A percentile compares a stretch with the other conserved stretches of the same genome.
Evolutionary conservation across 2,113 vertebrate species (phyloP).

Genomic region (Epinephelus lanceolatus): DNA sequence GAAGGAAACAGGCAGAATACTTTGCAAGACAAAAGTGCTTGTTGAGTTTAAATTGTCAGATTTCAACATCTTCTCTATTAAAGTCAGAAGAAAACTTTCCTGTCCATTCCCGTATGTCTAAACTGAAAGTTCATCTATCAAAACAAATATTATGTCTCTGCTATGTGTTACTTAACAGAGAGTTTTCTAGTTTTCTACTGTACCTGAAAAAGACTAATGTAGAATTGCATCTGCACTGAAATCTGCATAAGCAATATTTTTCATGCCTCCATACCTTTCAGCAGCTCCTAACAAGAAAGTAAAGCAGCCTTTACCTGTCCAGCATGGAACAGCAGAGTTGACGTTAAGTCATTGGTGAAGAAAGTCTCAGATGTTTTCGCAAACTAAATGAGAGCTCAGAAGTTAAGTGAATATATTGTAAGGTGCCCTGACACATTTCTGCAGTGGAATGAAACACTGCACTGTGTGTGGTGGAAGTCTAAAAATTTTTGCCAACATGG

Average conservation of each 20-base stretch:
- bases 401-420: not conserved
- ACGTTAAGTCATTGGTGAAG: not conserved
- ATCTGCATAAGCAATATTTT: not conserved
- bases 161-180: not conserved
- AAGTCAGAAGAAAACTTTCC: slow-evolving; percentile 17
- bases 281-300: not conserved
- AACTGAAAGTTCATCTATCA: slow-evolving; percentile 9
- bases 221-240: not conserved
- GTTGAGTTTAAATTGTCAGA: slow-evolving; percentile 38
- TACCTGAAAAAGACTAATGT: not conserved
- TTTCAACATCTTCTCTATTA: not conserved
- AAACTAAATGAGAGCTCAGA: not conserved
- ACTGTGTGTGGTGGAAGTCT: too few species aligned
- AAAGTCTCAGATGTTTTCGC: not conserved
- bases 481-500: not conserved
- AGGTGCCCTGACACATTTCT: not conserved
- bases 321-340: not conserved
- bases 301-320: not conserved
- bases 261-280: not conserved
- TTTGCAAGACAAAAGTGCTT: slow-evolving; percentile 36
- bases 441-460: too few species aligned
- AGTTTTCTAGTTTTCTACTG: not conserved
- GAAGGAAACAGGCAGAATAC: slow-evolving; percentile 22
- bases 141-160: not conserved
- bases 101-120: slow-evolving; percentile 2